phyloP scores from a whole-genome alignment of 2,797 vertebrate genomes.

The Hylomyscus alleni region DNA sequence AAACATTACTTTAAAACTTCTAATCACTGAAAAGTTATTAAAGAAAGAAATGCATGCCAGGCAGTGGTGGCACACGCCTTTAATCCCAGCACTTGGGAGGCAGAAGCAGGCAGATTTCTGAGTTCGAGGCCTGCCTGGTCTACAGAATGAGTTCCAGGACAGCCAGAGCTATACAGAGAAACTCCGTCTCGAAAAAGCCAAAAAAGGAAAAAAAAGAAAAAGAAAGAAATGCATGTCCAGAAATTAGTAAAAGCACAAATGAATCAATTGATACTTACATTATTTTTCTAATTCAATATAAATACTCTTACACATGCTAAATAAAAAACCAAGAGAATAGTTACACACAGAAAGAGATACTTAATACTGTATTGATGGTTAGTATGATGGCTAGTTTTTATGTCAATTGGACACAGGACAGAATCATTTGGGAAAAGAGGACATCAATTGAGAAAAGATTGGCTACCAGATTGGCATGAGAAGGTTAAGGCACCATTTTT shows the following conservation, averaged over 20 bases:
- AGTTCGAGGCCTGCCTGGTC: too few species aligned
- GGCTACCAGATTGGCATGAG: background rate
- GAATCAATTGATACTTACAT: constrained; percentile 3
- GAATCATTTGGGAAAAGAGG: background rate
- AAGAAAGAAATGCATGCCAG: background rate
- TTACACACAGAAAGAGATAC: constrained; percentile 26
- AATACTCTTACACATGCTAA: background rate
- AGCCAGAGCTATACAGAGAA: too few species aligned
- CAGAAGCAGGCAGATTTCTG: too few species aligned
- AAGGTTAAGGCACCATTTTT: background rate
- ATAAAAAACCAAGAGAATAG: background rate
- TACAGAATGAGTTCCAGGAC: too few species aligned
- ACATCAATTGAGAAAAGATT: background rate
- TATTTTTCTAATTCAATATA: constrained; percentile 57
- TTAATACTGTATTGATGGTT: constrained; percentile 3
- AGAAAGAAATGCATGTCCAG: background rate
- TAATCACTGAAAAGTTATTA: background rate
- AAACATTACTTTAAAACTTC: background rate
- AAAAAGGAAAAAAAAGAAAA: too few species aligned
- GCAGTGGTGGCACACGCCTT: too few species aligned
- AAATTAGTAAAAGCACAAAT: constrained; percentile 58
- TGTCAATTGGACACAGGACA: background rate
- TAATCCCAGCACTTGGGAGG: too few species aligned
- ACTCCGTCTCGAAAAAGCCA: too few species aligned
- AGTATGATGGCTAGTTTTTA: background rate